A percentile compares a stretch with the other conserved stretches of the same genome.
phyloP scores from a whole-genome alignment of 2,797 vertebrate species.

The Fringilla coelebs region DNA sequence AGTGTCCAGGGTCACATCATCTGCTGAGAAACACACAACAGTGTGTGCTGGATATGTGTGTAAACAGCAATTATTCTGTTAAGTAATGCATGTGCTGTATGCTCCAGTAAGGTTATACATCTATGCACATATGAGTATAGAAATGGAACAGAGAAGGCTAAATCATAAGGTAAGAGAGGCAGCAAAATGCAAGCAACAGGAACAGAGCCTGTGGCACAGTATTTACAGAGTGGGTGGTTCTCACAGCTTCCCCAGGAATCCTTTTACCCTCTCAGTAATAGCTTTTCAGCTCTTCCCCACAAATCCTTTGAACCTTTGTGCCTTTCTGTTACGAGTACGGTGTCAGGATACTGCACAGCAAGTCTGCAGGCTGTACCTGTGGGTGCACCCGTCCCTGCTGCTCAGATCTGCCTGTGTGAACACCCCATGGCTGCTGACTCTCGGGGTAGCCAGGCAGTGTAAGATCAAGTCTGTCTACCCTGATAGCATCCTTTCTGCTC shows the following conservation, averaged over 20 bases:
- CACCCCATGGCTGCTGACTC: not conserved
- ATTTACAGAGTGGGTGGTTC: not conserved
- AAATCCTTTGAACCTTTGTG: not conserved
- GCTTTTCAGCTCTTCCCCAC: not conserved
- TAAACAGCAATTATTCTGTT: not conserved
- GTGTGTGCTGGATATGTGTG: not conserved
- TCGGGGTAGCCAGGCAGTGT: not conserved
- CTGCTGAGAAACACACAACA: not conserved
- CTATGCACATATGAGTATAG: not conserved
- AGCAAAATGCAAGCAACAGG: not conserved
- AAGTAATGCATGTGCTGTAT: not conserved
- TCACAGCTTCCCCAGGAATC: not conserved
- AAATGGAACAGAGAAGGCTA: not conserved
- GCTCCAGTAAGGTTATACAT: not conserved
- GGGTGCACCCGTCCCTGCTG: rapidly evolving
- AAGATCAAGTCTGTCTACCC: not conserved
- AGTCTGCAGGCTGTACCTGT: not conserved
- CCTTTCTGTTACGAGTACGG: not conserved
- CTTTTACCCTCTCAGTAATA: not conserved
- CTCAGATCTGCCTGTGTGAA: not conserved
- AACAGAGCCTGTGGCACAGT: not conserved
- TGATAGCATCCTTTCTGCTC: not conserved
- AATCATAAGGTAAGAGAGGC: not conserved
- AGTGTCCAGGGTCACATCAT: not conserved
- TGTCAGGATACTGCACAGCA: not conserved